A percentile compares a stretch with the other conserved stretches of the same genome.
Conservation (phyloP, 2,888 invertebrate species). For the Aphelenchoides bicaudatus region DNA sequence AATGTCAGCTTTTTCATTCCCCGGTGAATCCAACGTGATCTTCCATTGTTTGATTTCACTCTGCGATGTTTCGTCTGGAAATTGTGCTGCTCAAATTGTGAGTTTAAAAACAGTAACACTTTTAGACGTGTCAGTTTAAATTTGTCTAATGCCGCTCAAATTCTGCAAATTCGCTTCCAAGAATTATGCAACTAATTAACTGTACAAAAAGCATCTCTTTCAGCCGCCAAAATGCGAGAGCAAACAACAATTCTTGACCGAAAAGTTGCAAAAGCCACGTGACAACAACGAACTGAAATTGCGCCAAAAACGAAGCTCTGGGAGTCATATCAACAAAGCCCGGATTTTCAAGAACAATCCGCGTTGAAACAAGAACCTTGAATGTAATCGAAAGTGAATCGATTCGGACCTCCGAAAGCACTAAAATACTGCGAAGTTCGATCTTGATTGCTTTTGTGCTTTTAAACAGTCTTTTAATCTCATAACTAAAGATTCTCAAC, state of each 20-base stretch:
- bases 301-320: conserved; percentile 30
- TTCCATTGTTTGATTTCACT: conserved; percentile 55
- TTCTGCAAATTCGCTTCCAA: no score
- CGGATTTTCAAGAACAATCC: conserved; percentile 48
- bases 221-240: conserved; percentile 41
- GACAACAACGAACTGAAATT: conserved; percentile 6
- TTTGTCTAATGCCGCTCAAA: no score
- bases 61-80: conserved; percentile 46
- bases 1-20: conserved; percentile 57
- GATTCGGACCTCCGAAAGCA: conserved; percentile 45
- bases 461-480: no score
- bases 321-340: conserved; percentile 37
- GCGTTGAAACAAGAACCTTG: conserved; percentile 49
- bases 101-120: no score
- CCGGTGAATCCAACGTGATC: conserved; percentile 49
- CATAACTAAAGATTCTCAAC: no score
- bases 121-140: no score
- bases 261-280: conserved; percentile 7
- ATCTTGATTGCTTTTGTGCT: conserved; percentile 17
- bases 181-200: neutral
- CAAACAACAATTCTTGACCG: conserved; percentile 23
- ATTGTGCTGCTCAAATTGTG: conserved; percentile 1
- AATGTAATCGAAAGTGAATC: conserved; percentile 53
- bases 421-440: conserved; percentile 52
- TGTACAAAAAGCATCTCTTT: conserved; percentile 12